Evolutionary conservation across 2,888 invertebrate genomes (phyloP).

Genomic region (Hemaris fuciformis): DNA sequence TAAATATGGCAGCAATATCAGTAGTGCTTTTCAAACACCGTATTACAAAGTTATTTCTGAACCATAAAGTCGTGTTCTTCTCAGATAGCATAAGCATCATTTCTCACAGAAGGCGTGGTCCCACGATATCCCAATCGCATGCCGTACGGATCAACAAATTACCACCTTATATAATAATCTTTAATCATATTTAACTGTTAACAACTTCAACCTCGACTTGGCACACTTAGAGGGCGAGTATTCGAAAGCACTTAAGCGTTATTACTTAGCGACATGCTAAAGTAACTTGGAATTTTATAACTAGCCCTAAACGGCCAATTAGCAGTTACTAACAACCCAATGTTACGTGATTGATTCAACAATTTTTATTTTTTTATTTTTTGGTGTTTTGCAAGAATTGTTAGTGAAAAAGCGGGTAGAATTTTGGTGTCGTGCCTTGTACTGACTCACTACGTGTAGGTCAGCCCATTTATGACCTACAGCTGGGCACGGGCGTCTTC

Average conservation of each 20-base stretch:
- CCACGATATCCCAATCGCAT: neutral
- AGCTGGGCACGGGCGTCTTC: too few species aligned
- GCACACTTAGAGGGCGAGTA: constrained; percentile 1
- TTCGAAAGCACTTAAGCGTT: constrained; percentile 3
- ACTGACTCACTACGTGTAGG: too few species aligned
- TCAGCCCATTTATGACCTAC: too few species aligned
- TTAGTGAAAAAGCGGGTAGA: too few species aligned
- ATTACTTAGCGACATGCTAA: constrained; percentile 9
- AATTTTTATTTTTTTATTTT: neutral
- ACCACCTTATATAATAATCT: constrained; percentile 8
- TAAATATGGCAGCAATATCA: too few species aligned
- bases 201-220: neutral
- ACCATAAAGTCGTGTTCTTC: too few species aligned
- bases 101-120: too few species aligned
- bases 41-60: too few species aligned
- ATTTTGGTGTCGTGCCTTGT: too few species aligned
- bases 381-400: too few species aligned
- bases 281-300: constrained; percentile 10
- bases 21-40: too few species aligned
- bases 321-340: neutral
- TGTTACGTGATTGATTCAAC: neutral
- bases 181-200: constrained; percentile 5
- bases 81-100: too few species aligned
- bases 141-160: neutral
- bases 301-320: constrained; percentile 5